Evolutionary conservation across 1,140 invertebrate species (phyloP).

Genomic region (Oppia nitens): DNA sequence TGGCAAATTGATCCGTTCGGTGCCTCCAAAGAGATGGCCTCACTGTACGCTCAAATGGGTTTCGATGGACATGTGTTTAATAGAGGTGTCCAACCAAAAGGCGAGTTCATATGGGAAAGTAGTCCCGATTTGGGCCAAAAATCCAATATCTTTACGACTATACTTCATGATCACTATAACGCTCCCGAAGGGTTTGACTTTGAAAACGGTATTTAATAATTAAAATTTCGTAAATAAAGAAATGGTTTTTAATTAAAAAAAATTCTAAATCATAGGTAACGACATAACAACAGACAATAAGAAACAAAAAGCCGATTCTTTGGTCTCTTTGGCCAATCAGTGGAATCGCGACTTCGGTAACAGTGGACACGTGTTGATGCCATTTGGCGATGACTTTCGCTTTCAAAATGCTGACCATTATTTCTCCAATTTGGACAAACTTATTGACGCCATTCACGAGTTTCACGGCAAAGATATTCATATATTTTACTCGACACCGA

Average conservation of each 20-base stretch:
- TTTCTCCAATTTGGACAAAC: slow-evolving; percentile 68
- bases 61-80: slow-evolving; percentile 13
- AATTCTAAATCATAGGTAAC: too few species aligned
- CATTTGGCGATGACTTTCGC: slow-evolving; percentile 13
- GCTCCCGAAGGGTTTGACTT: slow-evolving; percentile 10
- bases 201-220: slow-evolving; percentile 13
- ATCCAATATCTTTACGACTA: slow-evolving; percentile 7
- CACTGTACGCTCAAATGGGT: slow-evolving; percentile 35
- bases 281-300: not conserved
- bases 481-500: slow-evolving; percentile 56
- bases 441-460: slow-evolving; percentile 44
- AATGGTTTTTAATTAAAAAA: not conserved
- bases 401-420: slow-evolving; percentile 44
- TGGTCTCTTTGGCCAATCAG: not conserved
- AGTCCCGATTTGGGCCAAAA: not conserved
- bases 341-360: slow-evolving; percentile 1
- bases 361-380: not conserved
- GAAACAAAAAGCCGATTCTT: not conserved
- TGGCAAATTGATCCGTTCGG: slow-evolving; percentile 52
- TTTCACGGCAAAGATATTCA: slow-evolving; percentile 31
- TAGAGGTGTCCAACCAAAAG: not conserved
- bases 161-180: slow-evolving; percentile 5
- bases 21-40: slow-evolving; percentile 40
- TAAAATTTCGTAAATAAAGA: not conserved
- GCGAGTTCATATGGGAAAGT: slow-evolving; percentile 8